Base-by-base conservation (phyloP, 2,888 invertebrate species). In the Lagria hirta region DNA sequence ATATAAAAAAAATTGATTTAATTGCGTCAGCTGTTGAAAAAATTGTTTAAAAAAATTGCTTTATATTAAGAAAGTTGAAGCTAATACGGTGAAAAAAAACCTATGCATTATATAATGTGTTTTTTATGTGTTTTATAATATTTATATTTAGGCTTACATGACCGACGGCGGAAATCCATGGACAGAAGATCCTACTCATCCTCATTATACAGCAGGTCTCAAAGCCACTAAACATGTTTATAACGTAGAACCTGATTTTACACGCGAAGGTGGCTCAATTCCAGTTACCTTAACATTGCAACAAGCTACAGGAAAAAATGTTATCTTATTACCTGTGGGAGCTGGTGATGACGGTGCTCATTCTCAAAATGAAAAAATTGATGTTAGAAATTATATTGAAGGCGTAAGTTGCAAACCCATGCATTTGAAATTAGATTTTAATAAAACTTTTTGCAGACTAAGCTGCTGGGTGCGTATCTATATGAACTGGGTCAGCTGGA, bases 291-390 rank as follows among this genome's bases (percentile, higher is more conserved):
- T 98, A 52, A 93, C 93, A 24, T 82, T 99, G 67, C 86, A 91
- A 74, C 87, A 96, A 71, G 86, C 88, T 5, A 94, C 94, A 38
- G 88, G 88, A 0, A 90, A 91, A 68, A 97, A 93, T 74, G 95
- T 97, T 32, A 79, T 99, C 65, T 77, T 99, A 50, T 77, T 99
- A 55, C 98, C 98, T 1, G 88, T 99, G 69, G 98, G 98, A 30
- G 85, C 90, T 28, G 86, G 87, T 43, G 97, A 98, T 73, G 99
- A 99, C 73, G 97, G 97, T 60, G 97, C 98, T 46, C 99, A 99
- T 76, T 96, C 96, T 7, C 94, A 98, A 75, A 98, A 99, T 75
- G 98, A 99, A 75, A 99, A 99, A 72, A 78, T 99, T 58, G 86
- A 97, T 74, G 75, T 88, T 45, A 79, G 82, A 52, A 97, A 97